Percentiles rank a stretch among this genome's conserved stretches.
These are phyloP conservation scores for Pseudomugil gertrudae DNA, from an alignment of 2,797 vertebrate species.

Conservation along the genomic window DNA sequence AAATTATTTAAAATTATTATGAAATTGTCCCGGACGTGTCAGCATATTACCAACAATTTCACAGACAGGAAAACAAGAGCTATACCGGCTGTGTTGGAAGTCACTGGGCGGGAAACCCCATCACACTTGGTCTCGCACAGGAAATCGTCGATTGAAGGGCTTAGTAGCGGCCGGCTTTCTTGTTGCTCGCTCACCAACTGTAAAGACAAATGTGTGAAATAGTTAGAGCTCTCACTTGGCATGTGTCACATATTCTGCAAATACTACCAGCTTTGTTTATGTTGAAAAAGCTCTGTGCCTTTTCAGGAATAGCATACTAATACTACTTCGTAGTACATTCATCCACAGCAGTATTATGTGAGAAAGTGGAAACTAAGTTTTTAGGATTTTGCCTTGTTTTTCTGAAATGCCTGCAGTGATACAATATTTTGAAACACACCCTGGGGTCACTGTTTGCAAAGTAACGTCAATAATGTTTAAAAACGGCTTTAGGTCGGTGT, in stretches of 20 bases:
- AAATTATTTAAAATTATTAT: not conserved
- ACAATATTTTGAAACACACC: not conserved
- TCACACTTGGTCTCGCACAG: slow-evolving; percentile 97
- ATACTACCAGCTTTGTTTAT: slow-evolving; percentile 6
- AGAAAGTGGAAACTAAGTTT: not conserved
- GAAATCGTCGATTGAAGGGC: slow-evolving; percentile 98
- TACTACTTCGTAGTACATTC: not conserved
- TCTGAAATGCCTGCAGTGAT: not conserved
- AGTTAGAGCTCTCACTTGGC: slow-evolving; percentile 36
- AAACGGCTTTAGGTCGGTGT: slow-evolving; percentile 1
- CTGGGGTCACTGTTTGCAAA: not conserved
- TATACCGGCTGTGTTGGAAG: slow-evolving; percentile 92
- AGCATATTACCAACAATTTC: slow-evolving; percentile 4
- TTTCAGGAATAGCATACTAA: not conserved
- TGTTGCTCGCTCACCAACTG: slow-evolving; percentile 99
- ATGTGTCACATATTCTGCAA: slow-evolving; percentile 14
- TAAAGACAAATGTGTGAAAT: slow-evolving; percentile 78
- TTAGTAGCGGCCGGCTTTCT: slow-evolving; percentile 97
- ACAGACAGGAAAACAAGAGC: slow-evolving; percentile 22
- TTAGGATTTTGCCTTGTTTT: too few relatives aligned
- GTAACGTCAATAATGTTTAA: slow-evolving; percentile 1
- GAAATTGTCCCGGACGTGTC: not conserved
- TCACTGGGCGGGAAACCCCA: slow-evolving; percentile 91
- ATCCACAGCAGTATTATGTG: not conserved
- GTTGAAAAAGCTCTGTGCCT: slow-evolving; percentile 14